Conservation (phyloP, 2,113 vertebrate species). For the Grammomys surdaster region DNA sequence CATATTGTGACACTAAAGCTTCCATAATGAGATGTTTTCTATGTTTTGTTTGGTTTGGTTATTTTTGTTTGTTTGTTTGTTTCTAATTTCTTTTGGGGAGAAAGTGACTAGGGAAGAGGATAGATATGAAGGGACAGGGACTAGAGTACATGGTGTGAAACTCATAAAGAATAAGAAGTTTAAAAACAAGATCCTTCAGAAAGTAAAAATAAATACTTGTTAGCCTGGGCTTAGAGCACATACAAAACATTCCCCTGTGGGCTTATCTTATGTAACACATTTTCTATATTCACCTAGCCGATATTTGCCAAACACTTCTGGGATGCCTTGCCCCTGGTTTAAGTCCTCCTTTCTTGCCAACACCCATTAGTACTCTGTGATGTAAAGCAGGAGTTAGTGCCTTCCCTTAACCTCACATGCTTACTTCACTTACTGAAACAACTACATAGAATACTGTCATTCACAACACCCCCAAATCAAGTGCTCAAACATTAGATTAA, state of each 20-base stretch:
- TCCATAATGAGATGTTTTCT: not conserved
- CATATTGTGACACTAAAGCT: no score
- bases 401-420: not conserved
- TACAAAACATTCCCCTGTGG: not conserved
- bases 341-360: not conserved
- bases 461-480: not conserved
- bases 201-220: not conserved
- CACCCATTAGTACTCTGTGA: not conserved
- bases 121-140: not conserved
- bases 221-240: not conserved
- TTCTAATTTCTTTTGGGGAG: not conserved
- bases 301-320: not conserved
- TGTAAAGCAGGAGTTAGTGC: not conserved
- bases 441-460: not conserved
- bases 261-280: accelerated
- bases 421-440: not conserved
- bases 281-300: not conserved
- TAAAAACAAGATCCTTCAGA: not conserved
- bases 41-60: not conserved
- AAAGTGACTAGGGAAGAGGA: not conserved
- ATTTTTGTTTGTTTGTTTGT: not conserved
- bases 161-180: not conserved
- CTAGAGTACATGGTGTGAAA: not conserved
- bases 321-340: not conserved
- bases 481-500: not conserved